Conservation (phyloP, 2,797 vertebrate species). For the Microctenopoma steveboyesi region DNA sequence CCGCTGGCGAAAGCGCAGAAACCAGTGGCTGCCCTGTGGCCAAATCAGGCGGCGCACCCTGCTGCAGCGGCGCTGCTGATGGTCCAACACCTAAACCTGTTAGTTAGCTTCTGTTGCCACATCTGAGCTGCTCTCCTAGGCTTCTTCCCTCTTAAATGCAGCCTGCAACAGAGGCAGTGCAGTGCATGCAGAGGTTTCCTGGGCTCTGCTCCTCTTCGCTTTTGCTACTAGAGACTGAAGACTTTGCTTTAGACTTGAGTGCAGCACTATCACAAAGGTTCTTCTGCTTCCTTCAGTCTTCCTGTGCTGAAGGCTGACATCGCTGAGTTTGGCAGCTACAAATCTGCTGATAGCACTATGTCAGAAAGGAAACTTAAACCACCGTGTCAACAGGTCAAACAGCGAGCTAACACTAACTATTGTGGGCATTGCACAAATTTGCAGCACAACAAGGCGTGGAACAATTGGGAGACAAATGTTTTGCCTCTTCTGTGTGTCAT, state of each 20-base stretch:
- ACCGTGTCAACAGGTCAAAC: slow-evolving; percentile 63
- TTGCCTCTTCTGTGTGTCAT: slow-evolving; percentile 54
- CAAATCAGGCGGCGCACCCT: slow-evolving; percentile 55
- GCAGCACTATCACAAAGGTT: slow-evolving; percentile 58
- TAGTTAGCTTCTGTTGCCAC: slow-evolving; percentile 71
- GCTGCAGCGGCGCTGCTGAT: slow-evolving; percentile 52
- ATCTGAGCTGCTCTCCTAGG: slow-evolving; percentile 30
- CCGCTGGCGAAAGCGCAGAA: slow-evolving; percentile 51
- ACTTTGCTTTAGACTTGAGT: slow-evolving; percentile 68
- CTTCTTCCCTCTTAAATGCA: slow-evolving; percentile 65
- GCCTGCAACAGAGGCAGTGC: slow-evolving; percentile 73
- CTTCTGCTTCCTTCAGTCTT: slow-evolving; percentile 60
- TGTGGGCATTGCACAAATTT: slow-evolving; percentile 58
- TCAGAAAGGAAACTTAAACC: slow-evolving; percentile 59
- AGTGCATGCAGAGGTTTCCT: slow-evolving; percentile 78
- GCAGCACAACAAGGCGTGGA: slow-evolving; percentile 52
- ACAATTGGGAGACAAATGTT: slow-evolving; percentile 35
- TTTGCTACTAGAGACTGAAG: slow-evolving; percentile 66
- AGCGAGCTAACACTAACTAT: slow-evolving; percentile 50
- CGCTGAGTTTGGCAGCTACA: slow-evolving; percentile 56
- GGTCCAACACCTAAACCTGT: slow-evolving; percentile 57
- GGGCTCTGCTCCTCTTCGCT: slow-evolving; percentile 78
- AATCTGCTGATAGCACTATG: slow-evolving; percentile 57
- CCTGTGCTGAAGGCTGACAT: slow-evolving; percentile 55
- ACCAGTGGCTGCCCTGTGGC: slow-evolving; percentile 45